phyloP scores from a whole-genome alignment of 2,888 invertebrate genomes.

The Caenorhabditis imperialis region DNA sequence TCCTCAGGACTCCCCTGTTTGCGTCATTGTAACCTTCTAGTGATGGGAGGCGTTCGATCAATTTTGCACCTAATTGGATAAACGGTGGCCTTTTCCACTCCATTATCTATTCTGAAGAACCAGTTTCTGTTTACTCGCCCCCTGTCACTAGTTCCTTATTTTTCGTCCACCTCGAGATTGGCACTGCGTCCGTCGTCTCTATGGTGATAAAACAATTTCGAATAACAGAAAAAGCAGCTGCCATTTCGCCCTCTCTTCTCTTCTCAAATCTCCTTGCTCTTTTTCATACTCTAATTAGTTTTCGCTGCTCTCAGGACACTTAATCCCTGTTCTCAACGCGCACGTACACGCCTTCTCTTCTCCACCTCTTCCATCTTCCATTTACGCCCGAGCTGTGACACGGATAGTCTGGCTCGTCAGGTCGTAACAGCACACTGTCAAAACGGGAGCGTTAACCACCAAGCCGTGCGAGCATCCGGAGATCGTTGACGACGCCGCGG shows the following conservation, averaged over 20 bases:
- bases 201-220: constrained; percentile 16
- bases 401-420: constrained; percentile 17
- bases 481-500: constrained; percentile 14
- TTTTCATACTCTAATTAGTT: constrained; percentile 1
- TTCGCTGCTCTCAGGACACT: not conserved
- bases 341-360: not conserved
- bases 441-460: constrained; percentile 47
- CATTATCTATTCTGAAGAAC: not conserved
- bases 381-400: constrained; percentile 1
- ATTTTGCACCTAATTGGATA: constrained; percentile 12
- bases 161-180: not conserved
- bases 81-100: not conserved
- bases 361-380: too few species aligned
- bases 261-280: constrained; percentile 10
- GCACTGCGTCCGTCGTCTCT: not conserved
- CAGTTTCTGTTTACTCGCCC: constrained; percentile 15
- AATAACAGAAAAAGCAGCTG: constrained; percentile 2
- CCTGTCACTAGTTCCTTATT: not conserved
- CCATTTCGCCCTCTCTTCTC: constrained; percentile 3
- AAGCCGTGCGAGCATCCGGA: constrained; percentile 45
- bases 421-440: constrained; percentile 10
- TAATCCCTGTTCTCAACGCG: not conserved
- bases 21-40: too few species aligned
- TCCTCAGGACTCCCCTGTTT: too few species aligned
- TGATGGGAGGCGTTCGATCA: not conserved